Evolutionary conservation across 1,140 invertebrate species (phyloP).

Genomic region (Eubasilissa regina): DNA sequence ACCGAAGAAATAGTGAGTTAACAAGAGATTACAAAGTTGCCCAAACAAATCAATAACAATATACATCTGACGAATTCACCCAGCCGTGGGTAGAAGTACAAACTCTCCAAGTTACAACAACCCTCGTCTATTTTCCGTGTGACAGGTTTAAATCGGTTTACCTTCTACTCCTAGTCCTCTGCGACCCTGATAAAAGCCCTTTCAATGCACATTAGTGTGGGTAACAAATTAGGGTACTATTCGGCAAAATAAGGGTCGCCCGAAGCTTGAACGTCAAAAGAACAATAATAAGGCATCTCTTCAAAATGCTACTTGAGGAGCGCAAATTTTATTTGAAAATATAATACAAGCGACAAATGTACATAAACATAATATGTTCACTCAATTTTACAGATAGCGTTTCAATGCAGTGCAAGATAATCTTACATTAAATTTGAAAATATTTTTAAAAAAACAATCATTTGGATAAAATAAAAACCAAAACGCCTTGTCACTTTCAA

Average conservation of each 20-base stretch:
- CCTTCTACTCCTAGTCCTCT: conserved; percentile 23
- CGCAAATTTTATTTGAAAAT: no score
- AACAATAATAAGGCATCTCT: not conserved
- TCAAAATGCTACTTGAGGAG: no score
- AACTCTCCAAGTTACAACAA: conserved; percentile 32
- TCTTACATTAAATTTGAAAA: no score
- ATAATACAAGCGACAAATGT: no score
- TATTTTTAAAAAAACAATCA: no score
- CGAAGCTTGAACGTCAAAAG: conserved; percentile 3
- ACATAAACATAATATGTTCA: no score
- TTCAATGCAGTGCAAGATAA: no score
- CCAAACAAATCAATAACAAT: conserved; percentile 47
- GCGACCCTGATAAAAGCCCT: conserved; percentile 48
- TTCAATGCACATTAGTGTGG: conserved; percentile 47
- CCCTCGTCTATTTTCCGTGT: conserved; percentile 48
- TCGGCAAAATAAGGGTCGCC: not conserved
- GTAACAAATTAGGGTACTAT: conserved; percentile 40
- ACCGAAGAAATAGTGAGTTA: not conserved
- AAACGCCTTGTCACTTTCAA: not conserved
- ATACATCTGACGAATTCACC: conserved; percentile 47
- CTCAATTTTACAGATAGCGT: no score
- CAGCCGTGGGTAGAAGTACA: conserved; percentile 20
- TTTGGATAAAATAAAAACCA: not conserved
- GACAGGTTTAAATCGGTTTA: conserved; percentile 47
- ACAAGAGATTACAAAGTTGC: conserved; percentile 35